These are phyloP conservation scores for Monodelphis domestica DNA, from an alignment of 2,797 vertebrate genomes.

Conservation along the genomic window DNA sequence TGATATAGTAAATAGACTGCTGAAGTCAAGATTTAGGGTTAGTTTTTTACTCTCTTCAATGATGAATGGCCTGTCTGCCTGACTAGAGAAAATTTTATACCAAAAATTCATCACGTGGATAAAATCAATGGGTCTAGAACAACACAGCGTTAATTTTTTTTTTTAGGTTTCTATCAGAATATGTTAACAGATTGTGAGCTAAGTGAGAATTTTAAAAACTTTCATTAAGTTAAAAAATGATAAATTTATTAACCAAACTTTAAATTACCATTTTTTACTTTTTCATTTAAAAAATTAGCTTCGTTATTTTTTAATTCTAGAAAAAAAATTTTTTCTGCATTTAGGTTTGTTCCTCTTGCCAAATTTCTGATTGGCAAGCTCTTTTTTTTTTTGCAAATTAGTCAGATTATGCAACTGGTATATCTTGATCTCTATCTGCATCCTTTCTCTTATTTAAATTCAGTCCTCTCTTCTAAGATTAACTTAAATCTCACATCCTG, in stretches of 20 bases:
- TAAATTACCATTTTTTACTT: background rate
- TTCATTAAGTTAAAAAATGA: background rate
- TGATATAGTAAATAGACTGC: background rate
- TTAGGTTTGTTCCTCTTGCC: background rate
- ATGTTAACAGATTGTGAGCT: background rate
- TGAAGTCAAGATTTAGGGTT: background rate
- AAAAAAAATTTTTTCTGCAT: background rate
- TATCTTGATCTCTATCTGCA: background rate
- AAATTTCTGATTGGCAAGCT: background rate
- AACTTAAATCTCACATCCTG: background rate
- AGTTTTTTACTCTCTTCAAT: background rate
- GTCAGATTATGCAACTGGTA: background rate
- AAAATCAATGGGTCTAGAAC: constrained; percentile 50
- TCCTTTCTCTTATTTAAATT: background rate
- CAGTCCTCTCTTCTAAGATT: background rate
- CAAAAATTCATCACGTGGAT: background rate
- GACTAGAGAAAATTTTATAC: background rate
- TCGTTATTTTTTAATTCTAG: background rate
- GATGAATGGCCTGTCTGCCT: background rate
- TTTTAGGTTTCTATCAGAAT: background rate
- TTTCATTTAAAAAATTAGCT: background rate
- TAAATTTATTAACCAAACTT: background rate
- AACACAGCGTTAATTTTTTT: constrained; percentile 67
- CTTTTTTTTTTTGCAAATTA: background rate
- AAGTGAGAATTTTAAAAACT: background rate